Evolutionary conservation across 1,140 invertebrate genomes (phyloP).

Genomic region (Amphibalanus amphitrite): DNA sequence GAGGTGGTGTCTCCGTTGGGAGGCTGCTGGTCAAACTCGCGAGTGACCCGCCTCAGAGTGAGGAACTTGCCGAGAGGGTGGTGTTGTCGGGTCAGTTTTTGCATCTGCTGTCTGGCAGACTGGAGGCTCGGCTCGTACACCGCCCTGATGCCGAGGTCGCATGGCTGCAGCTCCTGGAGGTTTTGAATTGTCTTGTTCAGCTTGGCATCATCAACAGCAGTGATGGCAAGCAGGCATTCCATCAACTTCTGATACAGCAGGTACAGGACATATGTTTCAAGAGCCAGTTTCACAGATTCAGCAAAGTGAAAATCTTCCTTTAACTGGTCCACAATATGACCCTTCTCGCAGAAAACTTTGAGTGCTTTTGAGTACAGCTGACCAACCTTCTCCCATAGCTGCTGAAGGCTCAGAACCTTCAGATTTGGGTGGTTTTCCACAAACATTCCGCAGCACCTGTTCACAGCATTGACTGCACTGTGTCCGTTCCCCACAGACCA

Average conservation of each 20-base stretch:
- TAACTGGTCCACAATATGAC: slow-evolving; percentile 39
- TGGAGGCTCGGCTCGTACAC: slow-evolving; percentile 45
- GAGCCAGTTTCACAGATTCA: slow-evolving; percentile 44
- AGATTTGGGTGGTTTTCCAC: slow-evolving; percentile 29
- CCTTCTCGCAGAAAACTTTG: slow-evolving; percentile 43
- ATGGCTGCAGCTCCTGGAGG: slow-evolving; percentile 44
- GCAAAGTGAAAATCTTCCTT: slow-evolving; percentile 37
- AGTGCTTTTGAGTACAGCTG: slow-evolving; percentile 50
- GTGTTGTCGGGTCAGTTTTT: slow-evolving; percentile 45
- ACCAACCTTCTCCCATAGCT: slow-evolving; percentile 40
- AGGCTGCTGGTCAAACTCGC: slow-evolving; percentile 32
- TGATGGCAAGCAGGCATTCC: slow-evolving; percentile 42
- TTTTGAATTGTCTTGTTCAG: slow-evolving; percentile 67
- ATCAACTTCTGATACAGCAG: slow-evolving; percentile 49
- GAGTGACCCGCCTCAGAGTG: slow-evolving; percentile 51
- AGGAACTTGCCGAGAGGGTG: slow-evolving; percentile 58
- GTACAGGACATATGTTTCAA: slow-evolving; percentile 61
- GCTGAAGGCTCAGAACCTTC: slow-evolving; percentile 31
- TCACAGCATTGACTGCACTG: slow-evolving; percentile 41
- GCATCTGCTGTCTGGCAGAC: slow-evolving; percentile 51
- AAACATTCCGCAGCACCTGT: slow-evolving; percentile 33
- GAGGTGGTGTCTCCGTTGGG: slow-evolving; percentile 9
- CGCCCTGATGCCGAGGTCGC: slow-evolving; percentile 46
- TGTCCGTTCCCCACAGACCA: slow-evolving; percentile 48
- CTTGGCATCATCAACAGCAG: slow-evolving; percentile 44